These are phyloP conservation scores for Augochlorella aurata DNA, from an alignment of 2,888 invertebrate species.

Conservation along the genomic window DNA sequence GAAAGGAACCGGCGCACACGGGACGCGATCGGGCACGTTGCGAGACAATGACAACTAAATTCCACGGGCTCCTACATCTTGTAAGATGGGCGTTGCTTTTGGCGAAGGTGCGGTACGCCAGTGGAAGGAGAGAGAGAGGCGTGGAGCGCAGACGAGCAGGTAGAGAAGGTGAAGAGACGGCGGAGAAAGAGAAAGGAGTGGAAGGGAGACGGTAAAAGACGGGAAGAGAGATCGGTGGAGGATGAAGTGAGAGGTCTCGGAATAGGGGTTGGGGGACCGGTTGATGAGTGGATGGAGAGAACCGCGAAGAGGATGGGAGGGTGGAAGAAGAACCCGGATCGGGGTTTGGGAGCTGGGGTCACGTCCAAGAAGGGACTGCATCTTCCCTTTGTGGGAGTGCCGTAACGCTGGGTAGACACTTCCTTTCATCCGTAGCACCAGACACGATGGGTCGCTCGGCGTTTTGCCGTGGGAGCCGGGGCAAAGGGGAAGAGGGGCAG, in stretches of 20 bases:
- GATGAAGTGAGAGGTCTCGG: constrained; percentile 28
- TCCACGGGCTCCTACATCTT: constrained; percentile 70
- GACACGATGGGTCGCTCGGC: constrained; percentile 69
- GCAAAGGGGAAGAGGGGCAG: constrained; percentile 28
- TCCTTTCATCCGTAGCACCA: constrained; percentile 76
- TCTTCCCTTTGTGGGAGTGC: constrained; percentile 77
- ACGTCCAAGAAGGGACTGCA: constrained; percentile 74
- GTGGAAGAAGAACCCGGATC: constrained; percentile 59
- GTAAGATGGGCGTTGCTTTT: constrained; percentile 56
- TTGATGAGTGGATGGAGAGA: constrained; percentile 55
- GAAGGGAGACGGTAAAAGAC: constrained; percentile 14
- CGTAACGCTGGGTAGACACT: constrained; percentile 79
- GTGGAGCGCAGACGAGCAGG: constrained; percentile 27
- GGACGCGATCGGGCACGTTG: constrained; percentile 76
- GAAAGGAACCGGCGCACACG: constrained; percentile 48
- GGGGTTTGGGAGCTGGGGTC: constrained; percentile 63
- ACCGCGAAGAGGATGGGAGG: constrained; percentile 53
- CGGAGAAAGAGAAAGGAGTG: constrained; percentile 15
- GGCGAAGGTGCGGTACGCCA: constrained; percentile 33
- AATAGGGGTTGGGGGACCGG: constrained; percentile 44
- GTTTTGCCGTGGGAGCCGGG: constrained; percentile 60
- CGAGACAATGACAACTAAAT: constrained; percentile 79
- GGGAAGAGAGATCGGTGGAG: constrained; percentile 37
- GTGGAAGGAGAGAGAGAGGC: constrained; percentile 44
- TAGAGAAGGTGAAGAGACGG: constrained; percentile 36